Conservation (phyloP, 2,797 vertebrate species). For the Pteronotus mesoamericanus region DNA sequence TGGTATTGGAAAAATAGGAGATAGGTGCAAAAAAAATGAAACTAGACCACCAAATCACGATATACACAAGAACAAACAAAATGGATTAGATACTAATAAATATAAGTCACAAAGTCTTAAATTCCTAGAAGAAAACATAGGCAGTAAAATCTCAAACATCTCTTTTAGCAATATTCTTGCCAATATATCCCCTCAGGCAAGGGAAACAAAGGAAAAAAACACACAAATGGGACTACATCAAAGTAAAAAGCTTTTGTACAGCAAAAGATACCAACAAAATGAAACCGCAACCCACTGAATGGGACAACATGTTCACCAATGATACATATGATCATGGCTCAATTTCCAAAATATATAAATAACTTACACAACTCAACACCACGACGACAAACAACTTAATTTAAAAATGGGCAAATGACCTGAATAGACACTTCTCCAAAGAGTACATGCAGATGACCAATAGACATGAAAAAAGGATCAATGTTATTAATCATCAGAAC, state of each 20-base stretch:
- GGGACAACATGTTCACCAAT: background rate
- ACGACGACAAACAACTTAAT: background rate
- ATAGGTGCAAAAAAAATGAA: background rate
- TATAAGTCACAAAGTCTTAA: background rate
- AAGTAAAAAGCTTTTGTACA: background rate
- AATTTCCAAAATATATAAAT: background rate
- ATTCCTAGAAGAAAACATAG: background rate
- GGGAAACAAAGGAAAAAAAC: background rate
- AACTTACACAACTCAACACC: background rate
- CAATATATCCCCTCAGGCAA: background rate
- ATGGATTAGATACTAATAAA: background rate
- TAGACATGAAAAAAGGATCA: background rate
- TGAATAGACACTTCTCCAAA: background rate
- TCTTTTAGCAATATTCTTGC: background rate
- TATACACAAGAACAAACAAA: background rate
- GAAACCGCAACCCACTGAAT: background rate
- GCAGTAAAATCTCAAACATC: background rate
- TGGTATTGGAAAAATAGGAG: background rate
- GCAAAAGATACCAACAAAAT: background rate
- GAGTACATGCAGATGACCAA: background rate
- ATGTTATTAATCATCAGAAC: background rate
- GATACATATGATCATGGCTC: background rate
- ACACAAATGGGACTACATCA: background rate
- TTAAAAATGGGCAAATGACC: background rate
- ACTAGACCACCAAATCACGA: background rate